Base-by-base conservation (phyloP, 2,888 invertebrate genomes). In the Latrodectus hesperus region DNA sequence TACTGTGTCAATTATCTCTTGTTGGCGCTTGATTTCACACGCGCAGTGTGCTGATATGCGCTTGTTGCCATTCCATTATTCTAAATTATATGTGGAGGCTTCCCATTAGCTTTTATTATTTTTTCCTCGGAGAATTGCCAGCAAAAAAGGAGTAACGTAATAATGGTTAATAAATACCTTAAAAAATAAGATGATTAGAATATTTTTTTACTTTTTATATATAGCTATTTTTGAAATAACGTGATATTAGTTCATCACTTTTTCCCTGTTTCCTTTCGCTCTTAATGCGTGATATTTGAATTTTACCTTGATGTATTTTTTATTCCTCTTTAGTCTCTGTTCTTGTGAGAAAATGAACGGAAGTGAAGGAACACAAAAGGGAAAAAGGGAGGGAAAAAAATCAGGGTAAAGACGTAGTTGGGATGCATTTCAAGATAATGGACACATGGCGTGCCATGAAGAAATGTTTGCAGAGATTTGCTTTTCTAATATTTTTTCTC, bases 371-470 rank as follows among this genome's bases (percentile, higher is more conserved):
- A 38, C 38, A 38, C 38, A 71, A 38, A 22, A 17, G 17, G 38
- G 49, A 72, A 64, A 64, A 60, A 51, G 51, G 52, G 26, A 22
- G 26, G 64, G 8, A 52, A 11, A 26, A 64, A 55, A 55, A 22
- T 70, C 38, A 9, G 17, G 55, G 53, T 81, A 81, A 74, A 67
- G 81, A 73, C 38, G 73, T 68, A 81, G 67, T 74, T 74, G 74
- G 74, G 38, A 75, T 82, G 67, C 75, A 75, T 82, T 75, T 75
- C 82, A 82, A 17, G 75, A 75, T 82, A 82, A 82, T 82, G 82
- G 82, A 55, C 12, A n/a, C 53, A 75, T 82, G 51, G 82, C 82
- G 82, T 82, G 82, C 78, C 1, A n/a, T 26, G 26, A 51, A 6
- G 65, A 72, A 72, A 72, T 64, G 71, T 72, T 80, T 71, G 72